Percentiles rank a stretch among this genome's conserved stretches.
phyloP scores from a whole-genome alignment of 92 coral and sea anemone species.

The Porites cylindrica region DNA sequence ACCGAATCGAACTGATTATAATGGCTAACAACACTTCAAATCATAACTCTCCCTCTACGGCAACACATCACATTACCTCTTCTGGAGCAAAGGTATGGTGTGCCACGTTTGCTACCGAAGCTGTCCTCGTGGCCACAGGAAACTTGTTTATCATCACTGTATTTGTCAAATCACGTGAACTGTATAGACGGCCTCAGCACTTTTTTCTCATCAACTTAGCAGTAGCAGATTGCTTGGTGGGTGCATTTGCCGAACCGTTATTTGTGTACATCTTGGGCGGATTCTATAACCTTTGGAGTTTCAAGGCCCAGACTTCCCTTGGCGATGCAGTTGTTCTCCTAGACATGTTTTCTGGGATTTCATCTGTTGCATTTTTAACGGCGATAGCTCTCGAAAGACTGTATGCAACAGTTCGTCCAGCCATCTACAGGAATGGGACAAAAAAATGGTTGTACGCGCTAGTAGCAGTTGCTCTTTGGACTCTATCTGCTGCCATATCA shows the following conservation, averaged over 20 bases:
- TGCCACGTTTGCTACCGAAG: slow-evolving; percentile 27
- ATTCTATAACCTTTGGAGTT: slow-evolving; percentile 22
- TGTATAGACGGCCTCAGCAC: slow-evolving; percentile 10
- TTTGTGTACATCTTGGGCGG: slow-evolving; percentile 49
- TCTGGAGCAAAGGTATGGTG: slow-evolving; percentile 33
- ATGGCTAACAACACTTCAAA: slow-evolving; percentile 12
- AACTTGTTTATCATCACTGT: slow-evolving; percentile 39
- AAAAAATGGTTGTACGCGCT: not conserved
- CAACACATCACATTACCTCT: not conserved
- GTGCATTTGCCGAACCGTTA: slow-evolving; percentile 35
- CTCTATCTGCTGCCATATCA: slow-evolving; percentile 18
- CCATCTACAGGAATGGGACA: slow-evolving; percentile 12
- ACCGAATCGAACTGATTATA: not conserved
- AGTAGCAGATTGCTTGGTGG: slow-evolving; percentile 33
- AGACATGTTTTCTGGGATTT: slow-evolving; percentile 51
- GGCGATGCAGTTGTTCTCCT: slow-evolving; percentile 12
- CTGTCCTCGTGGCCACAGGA: slow-evolving; percentile 36
- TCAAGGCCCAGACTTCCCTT: not conserved
- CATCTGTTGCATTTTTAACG: slow-evolving; percentile 39
- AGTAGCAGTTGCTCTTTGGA: slow-evolving; percentile 1
- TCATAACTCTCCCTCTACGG: not conserved
- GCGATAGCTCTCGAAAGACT: slow-evolving; percentile 44
- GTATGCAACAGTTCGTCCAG: slow-evolving; percentile 29
- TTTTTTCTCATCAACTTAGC: slow-evolving; percentile 41
- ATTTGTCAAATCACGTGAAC: slow-evolving; percentile 21